Conservation (phyloP, 2,113 vertebrate genomes). For the Eulemur rufifrons region DNA sequence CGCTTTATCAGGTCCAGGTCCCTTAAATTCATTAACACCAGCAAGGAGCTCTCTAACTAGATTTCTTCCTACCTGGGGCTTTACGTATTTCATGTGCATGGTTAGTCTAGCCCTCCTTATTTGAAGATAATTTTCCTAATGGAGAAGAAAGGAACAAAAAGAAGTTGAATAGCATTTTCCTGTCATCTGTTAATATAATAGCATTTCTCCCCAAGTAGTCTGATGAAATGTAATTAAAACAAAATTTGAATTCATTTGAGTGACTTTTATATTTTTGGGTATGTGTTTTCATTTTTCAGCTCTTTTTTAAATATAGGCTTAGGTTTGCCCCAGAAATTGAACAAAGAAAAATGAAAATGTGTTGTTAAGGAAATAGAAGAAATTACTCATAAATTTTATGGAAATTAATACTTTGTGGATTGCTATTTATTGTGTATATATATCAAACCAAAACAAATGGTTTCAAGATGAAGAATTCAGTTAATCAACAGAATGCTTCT, state of each 20-base stretch:
- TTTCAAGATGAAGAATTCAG: constrained; percentile 19
- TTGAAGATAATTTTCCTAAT: constrained; percentile 49
- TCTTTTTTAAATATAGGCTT: constrained; percentile 23
- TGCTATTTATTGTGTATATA: not conserved
- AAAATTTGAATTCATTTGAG: constrained; percentile 44
- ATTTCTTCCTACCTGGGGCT: not conserved
- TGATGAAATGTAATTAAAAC: constrained; percentile 48
- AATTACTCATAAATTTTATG: constrained; percentile 27
- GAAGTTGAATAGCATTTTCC: not conserved
- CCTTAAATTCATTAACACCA: not conserved
- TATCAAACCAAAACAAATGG: not conserved
- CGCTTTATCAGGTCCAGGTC: not conserved
- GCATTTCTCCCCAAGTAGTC: not conserved
- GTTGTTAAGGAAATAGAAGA: constrained; percentile 9
- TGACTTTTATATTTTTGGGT: constrained; percentile 40
- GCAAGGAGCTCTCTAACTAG: not conserved
- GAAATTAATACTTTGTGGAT: not conserved
- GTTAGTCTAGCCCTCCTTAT: not conserved
- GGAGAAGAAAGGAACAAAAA: constrained; percentile 15
- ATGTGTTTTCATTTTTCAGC: constrained; percentile 46
- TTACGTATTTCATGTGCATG: not conserved
- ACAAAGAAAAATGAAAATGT: constrained; percentile 53
- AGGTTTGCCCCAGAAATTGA: constrained; percentile 22
- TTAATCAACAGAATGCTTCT: not conserved
- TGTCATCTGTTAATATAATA: constrained; percentile 41